These are phyloP conservation scores for Isichthys henryi DNA, from an alignment of 2,113 vertebrate species.

Conservation along the genomic window DNA sequence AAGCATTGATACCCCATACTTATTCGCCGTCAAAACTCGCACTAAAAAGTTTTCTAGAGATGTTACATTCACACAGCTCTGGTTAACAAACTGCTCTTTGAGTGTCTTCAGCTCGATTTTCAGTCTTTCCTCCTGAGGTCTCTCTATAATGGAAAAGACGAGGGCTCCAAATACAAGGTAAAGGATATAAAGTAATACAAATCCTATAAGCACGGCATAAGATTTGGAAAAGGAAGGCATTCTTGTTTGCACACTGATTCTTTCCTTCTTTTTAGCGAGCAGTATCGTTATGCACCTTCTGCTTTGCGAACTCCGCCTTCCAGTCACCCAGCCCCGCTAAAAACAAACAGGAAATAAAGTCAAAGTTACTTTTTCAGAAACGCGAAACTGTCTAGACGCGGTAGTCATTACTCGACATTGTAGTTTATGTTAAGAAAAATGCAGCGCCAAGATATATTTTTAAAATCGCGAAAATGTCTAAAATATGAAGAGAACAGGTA, in stretches of 20 bases:
- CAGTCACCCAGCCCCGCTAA: not conserved
- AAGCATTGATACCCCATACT: conserved; percentile 66
- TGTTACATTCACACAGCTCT: conserved; percentile 65
- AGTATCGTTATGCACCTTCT: not conserved
- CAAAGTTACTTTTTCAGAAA: not conserved
- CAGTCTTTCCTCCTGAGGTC: conserved; percentile 67
- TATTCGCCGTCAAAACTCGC: conserved; percentile 64
- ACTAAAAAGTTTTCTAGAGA: conserved; percentile 66
- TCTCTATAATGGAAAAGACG: conserved; percentile 73
- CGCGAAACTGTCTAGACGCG: not conserved
- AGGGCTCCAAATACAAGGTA: conserved; percentile 77
- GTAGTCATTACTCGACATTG: not conserved
- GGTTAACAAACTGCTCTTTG: conserved; percentile 60
- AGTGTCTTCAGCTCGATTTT: conserved; percentile 58
- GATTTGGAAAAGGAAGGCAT: conserved; percentile 52
- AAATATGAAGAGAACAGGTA: not conserved
- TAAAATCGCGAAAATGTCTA: not conserved
- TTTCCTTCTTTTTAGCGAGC: not conserved
- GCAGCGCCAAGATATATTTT: not conserved
- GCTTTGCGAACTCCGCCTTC: not conserved
- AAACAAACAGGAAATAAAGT: not conserved
- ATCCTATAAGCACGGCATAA: conserved; percentile 47
- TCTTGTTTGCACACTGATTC: conserved; percentile 20
- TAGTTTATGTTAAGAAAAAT: not conserved
- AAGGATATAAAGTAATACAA: conserved; percentile 55